These are phyloP conservation scores for Boleophthalmus pectinirostris DNA, from an alignment of 2,113 vertebrate species.

Conservation along the genomic window DNA sequence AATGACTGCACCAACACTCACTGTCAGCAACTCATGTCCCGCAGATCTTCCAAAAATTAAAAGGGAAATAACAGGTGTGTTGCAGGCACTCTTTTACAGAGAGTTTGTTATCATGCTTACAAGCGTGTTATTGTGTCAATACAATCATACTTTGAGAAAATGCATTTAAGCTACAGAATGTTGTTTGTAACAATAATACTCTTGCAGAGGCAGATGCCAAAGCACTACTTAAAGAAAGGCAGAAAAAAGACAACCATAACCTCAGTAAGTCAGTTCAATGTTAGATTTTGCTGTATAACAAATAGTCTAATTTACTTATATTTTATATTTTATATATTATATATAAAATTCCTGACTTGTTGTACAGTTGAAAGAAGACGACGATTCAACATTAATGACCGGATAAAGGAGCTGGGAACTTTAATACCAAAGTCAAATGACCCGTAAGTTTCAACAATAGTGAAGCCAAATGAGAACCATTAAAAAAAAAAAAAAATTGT, in stretches of 20 bases:
- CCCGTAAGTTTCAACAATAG: slow-evolving; percentile 69
- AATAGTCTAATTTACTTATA: background rate
- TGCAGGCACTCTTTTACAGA: background rate
- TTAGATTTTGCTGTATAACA: background rate
- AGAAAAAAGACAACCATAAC: slow-evolving; percentile 96
- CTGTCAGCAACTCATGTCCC: slow-evolving; percentile 89
- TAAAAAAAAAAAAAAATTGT: no score
- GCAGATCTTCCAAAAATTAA: slow-evolving; percentile 89
- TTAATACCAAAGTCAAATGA: slow-evolving; percentile 90
- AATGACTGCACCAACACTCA: slow-evolving; percentile 76
- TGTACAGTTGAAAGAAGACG: slow-evolving; percentile 86
- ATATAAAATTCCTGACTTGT: background rate
- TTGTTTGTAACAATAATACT: background rate
- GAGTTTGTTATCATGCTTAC: background rate
- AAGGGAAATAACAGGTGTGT: slow-evolving; percentile 82
- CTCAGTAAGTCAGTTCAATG: slow-evolving; percentile 80
- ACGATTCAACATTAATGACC: slow-evolving; percentile 93
- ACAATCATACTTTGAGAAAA: background rate
- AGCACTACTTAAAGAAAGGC: slow-evolving; percentile 84
- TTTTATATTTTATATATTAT: background rate
- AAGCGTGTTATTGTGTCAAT: background rate
- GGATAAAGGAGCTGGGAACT: slow-evolving; percentile 91
- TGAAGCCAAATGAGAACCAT: background rate
- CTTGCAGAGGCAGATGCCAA: slow-evolving; percentile 70
- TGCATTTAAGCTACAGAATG: background rate